These are phyloP conservation scores for Nymphalis polychloros DNA, from an alignment of 2,888 invertebrate genomes.

Conservation along the genomic window DNA sequence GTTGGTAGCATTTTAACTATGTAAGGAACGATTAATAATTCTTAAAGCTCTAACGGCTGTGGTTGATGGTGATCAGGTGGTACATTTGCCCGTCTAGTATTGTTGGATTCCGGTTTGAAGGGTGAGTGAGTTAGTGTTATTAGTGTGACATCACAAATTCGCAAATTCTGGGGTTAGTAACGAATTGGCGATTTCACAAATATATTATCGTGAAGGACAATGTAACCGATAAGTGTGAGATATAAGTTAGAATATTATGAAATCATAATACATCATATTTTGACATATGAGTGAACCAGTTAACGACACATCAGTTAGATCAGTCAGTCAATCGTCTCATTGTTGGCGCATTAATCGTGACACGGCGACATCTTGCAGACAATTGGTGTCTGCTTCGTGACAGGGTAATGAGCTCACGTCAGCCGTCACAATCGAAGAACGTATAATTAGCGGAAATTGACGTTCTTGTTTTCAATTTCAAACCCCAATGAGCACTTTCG, in stretches of 20 bases:
- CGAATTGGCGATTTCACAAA: no score
- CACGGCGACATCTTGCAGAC: slow-evolving; percentile 28
- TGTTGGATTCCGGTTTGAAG: no score
- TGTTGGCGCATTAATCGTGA: slow-evolving; percentile 28
- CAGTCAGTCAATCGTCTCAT: slow-evolving; percentile 28
- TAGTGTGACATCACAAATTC: no score
- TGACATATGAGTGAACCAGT: neutral
- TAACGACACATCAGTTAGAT: slow-evolving; percentile 6
- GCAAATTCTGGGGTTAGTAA: no score
- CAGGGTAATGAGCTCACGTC: slow-evolving; percentile 67
- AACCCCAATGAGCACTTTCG: slow-evolving; percentile 71
- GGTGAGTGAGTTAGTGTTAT: no score
- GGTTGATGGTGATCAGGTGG: no score
- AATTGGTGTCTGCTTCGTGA: slow-evolving; percentile 49
- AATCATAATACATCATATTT: neutral
- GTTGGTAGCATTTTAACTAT: no score
- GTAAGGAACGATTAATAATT: no score
- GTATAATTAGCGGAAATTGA: slow-evolving; percentile 75
- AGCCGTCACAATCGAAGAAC: slow-evolving; percentile 52
- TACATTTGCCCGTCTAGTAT: no score
- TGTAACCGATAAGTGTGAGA: no score
- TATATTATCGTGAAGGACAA: no score
- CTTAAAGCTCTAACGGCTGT: no score
- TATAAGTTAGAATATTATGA: neutral
- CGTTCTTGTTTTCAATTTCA: slow-evolving; percentile 77